Evolutionary conservation across 2,113 vertebrate genomes (phyloP).

Genomic region (Chinchilla lanigera): DNA sequence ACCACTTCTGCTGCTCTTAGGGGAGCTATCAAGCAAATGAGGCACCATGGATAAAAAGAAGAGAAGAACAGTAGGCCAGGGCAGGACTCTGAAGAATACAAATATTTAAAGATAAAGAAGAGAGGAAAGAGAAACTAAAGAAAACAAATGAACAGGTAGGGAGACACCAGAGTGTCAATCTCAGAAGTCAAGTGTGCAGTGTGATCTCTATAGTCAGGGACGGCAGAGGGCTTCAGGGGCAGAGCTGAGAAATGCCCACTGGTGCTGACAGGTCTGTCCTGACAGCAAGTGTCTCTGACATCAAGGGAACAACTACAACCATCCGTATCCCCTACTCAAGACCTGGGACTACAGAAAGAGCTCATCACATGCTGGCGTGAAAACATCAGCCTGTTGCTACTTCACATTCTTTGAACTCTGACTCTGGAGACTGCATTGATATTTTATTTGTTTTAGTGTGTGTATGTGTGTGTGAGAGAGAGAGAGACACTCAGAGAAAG

Average conservation of each 20-base stretch:
- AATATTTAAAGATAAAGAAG: not conserved
- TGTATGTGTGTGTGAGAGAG: not conserved
- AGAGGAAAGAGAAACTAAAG: not conserved
- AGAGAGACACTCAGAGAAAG: too few species aligned
- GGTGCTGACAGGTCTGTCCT: not conserved
- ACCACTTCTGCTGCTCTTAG: not conserved
- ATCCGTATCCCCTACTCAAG: not conserved
- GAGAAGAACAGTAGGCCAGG: not conserved
- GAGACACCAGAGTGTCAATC: not conserved
- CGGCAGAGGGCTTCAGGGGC: not conserved
- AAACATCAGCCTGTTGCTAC: not conserved
- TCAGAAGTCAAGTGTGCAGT: not conserved
- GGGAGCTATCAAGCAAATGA: conserved; percentile 16
- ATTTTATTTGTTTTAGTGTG: not conserved
- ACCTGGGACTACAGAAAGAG: not conserved
- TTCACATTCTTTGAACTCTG: not conserved
- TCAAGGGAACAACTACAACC: not conserved
- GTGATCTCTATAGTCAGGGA: not conserved
- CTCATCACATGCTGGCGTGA: not conserved
- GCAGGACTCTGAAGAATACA: not conserved
- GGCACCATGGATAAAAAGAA: not conserved
- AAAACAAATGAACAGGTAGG: not conserved
- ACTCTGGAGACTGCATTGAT: not conserved
- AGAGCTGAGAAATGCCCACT: not conserved
- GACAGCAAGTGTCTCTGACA: not conserved